Conservation (phyloP, 2,113 vertebrate species). For the rabbit (Oryctolagus cuniculus) region mOryCun1.1 NC_091453.1:101205001-101205500, state of each 20-base stretch:
- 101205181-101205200: slow-evolving; percentile 72
- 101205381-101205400: slow-evolving; percentile 25
- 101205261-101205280: slow-evolving; percentile 76
- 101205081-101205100: slow-evolving; percentile 66
- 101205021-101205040: slow-evolving; percentile 77
- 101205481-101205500: slow-evolving; percentile 17
- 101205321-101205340: background rate
- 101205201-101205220: slow-evolving; percentile 74
- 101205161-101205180: slow-evolving; percentile 77
- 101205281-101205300: slow-evolving; percentile 54
- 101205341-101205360: slow-evolving; percentile 55
- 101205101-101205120: slow-evolving; percentile 78
- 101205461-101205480: slow-evolving; percentile 25
- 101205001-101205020: slow-evolving; percentile 81
- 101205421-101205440: slow-evolving; percentile 27
- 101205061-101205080: slow-evolving; percentile 66
- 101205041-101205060: slow-evolving; percentile 71
- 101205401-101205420: slow-evolving; percentile 28
- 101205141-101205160: slow-evolving; percentile 81
- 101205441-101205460: background rate
- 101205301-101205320: slow-evolving; percentile 60
- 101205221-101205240: slow-evolving; percentile 68
- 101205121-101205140: slow-evolving; percentile 76
- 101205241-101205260: slow-evolving; percentile 58
- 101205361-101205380: slow-evolving; percentile 7